Evolutionary conservation across 1,140 invertebrate genomes (phyloP).

Genomic region (Meloidogyne exigua): DNA sequence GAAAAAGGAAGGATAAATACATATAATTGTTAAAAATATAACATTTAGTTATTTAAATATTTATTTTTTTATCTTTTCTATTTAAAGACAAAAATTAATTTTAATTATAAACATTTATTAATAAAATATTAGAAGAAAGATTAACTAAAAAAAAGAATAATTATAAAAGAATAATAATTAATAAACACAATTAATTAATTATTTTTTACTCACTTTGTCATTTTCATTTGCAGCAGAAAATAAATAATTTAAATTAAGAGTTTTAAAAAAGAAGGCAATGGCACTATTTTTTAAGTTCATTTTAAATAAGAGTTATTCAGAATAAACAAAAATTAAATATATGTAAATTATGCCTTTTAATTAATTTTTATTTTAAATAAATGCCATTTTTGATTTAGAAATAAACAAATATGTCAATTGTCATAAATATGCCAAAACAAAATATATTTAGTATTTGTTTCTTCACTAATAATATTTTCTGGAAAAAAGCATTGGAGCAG

Average conservation of each 20-base stretch:
- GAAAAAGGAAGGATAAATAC: too few relatives aligned
- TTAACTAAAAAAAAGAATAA: too few relatives aligned
- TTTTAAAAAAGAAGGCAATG: background rate
- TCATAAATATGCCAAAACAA: slow-evolving; percentile 2
- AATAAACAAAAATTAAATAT: too few relatives aligned
- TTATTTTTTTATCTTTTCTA: too few relatives aligned
- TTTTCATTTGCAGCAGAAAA: background rate
- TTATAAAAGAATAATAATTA: too few relatives aligned
- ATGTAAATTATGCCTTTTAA: too few relatives aligned
- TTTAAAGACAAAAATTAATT: too few relatives aligned
- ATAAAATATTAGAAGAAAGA: too few relatives aligned
- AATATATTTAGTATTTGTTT: background rate
- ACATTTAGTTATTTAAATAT: too few relatives aligned
- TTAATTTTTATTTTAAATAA: background rate
- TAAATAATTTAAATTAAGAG: background rate
- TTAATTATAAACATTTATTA: too few relatives aligned
- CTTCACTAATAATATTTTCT: background rate
- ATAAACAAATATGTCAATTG: background rate
- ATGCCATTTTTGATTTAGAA: background rate
- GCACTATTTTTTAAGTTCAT: background rate
- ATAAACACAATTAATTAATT: background rate
- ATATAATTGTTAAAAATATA: too few relatives aligned
- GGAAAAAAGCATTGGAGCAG: background rate
- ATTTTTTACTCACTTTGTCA: background rate
- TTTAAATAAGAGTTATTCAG: too few relatives aligned